phyloP scores from a whole-genome alignment of 2,113 vertebrate species.

The Pseudonaja textilis region DNA sequence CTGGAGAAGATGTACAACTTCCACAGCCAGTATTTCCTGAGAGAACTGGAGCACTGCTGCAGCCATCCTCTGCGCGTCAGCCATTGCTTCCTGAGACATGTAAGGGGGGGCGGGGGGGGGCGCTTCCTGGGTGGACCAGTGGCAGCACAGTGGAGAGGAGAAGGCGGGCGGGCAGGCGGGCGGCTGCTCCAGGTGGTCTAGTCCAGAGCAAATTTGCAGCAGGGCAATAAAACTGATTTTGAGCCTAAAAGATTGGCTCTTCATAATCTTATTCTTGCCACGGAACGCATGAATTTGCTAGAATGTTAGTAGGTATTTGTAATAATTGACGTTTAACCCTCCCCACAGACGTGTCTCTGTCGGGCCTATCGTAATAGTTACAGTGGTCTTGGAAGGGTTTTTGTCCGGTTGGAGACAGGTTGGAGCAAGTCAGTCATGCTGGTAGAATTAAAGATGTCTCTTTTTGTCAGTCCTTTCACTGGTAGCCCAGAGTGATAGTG shows the following conservation, averaged over 20 bases:
- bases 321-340: background rate
- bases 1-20: slow-evolving; percentile 93
- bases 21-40: slow-evolving; percentile 91
- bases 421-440: background rate
- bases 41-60: slow-evolving; percentile 91
- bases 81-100: slow-evolving; percentile 91
- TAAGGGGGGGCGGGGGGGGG: background rate
- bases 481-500: background rate
- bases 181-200: background rate
- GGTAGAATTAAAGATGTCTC: background rate
- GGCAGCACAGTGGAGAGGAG: background rate
- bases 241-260: background rate
- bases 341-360: background rate
- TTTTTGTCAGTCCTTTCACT: background rate
- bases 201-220: background rate
- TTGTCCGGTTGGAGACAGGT: background rate
- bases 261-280: background rate
- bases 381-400: background rate
- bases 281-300: background rate
- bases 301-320: background rate
- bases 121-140: background rate
- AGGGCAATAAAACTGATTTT: background rate
- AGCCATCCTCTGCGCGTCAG: slow-evolving; percentile 88
- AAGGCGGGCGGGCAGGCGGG: too few species aligned
- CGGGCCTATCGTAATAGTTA: background rate